Base-by-base conservation (phyloP, 2,797 vertebrate species). In the Huso huso region DNA sequence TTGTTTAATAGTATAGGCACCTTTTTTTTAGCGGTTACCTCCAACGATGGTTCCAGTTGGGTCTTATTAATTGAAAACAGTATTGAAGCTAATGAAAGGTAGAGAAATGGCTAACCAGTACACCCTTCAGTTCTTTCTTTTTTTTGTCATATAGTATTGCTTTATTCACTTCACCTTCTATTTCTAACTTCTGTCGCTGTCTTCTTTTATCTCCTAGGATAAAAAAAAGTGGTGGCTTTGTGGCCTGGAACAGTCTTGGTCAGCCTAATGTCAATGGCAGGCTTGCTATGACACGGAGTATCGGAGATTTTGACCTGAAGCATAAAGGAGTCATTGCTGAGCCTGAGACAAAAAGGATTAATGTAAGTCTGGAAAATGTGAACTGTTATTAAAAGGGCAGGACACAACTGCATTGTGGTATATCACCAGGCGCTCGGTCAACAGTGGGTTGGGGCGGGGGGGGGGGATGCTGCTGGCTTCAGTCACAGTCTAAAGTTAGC, bases 281-380 rank as follows among this genome's bases (percentile, higher is more conserved):
- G 71, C 85, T 99, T 74, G 96, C 95, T 23, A 99, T 99, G 97
- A 98, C 95, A 0, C 89, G 97, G 68, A 99, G 96, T 78, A 96
- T 99, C 61, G 97, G 97, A 73, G 97, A 99, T 83, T 82, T 98
- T 79, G 95, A 98, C 78, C 89, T 99, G 66, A 99, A 97, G 84
- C 83, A 75, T 64, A 87, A 78, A 7, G 97, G 97, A n/a, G 96
- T 99, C 74, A 94, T 93, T 55, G 94, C 96, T 63, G 89, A 97
- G 71, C 97, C 97, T 0, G 97, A 99, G 83, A 99, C 95, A 57
- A 95, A 91, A 77, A 88, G 87, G 74, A 63, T 93, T 71, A 75
- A 82, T 72, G 96, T 99, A 75, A 78, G 87, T 75, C 61, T 62
- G 71, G 10, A 9, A 6, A 11, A 6, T 37, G 37, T 37, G 37